A percentile compares a stretch with the other conserved stretches of the same genome.
Conservation (phyloP, 2,888 invertebrate genomes). For the Neoitamus cyanurus region DNA sequence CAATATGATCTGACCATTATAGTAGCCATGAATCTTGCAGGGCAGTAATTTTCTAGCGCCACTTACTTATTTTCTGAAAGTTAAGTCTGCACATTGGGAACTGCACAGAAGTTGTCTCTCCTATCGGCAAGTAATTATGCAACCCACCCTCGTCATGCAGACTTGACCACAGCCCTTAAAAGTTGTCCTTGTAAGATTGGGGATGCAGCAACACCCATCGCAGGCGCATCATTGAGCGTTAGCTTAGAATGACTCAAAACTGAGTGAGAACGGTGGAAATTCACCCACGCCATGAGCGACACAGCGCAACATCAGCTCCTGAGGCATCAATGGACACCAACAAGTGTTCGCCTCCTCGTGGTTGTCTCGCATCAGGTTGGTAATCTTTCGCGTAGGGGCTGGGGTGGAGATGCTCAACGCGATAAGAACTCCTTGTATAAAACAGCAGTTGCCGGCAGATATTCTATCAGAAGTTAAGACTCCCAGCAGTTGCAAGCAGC, state of each 20-base stretch:
- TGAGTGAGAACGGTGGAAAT: not conserved
- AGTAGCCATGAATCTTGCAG: slow-evolving; percentile 18
- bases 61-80: slow-evolving; percentile 9
- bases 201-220: not conserved
- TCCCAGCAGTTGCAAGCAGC: not conserved
- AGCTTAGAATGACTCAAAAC: not conserved
- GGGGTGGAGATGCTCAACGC: not conserved
- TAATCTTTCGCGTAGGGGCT: not conserved
- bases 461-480: slow-evolving; percentile 17
- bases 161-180: not conserved
- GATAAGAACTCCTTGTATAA: slow-evolving; percentile 19
- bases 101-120: not conserved
- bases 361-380: not conserved
- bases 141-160: not conserved
- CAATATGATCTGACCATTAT: slow-evolving; percentile 40
- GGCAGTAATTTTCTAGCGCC: slow-evolving; percentile 35
- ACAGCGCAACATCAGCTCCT: not conserved
- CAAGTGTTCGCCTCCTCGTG: slow-evolving; percentile 19
- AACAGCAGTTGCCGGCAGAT: not conserved
- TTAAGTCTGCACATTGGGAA: not conserved
- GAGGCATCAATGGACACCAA: not conserved
- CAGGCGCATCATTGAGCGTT: not conserved
- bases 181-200: not conserved
- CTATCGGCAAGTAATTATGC: not conserved
- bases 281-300: not conserved